These are phyloP conservation scores for Alligator sinensis DNA, from an alignment of 2,113 vertebrate genomes.

Conservation along the genomic window DNA sequence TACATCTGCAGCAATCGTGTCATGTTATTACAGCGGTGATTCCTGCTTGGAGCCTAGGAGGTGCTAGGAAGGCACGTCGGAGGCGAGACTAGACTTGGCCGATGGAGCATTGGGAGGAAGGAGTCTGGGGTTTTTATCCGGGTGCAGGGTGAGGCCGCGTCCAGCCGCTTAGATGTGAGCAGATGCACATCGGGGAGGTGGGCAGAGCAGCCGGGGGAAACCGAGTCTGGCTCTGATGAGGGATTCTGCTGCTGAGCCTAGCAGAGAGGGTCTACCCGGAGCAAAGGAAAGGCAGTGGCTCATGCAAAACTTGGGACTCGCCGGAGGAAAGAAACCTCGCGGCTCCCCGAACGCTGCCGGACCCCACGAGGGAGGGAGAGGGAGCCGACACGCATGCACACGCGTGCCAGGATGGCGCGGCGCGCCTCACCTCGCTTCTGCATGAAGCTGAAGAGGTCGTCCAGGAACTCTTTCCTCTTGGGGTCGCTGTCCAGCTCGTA, in stretches of 20 bases:
- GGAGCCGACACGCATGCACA: not conserved
- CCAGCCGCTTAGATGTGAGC: too few species aligned
- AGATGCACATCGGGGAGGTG: too few species aligned
- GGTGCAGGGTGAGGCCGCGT: too few species aligned
- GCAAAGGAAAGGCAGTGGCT: rapidly evolving
- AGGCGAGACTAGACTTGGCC: not conserved
- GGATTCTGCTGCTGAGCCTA: not conserved
- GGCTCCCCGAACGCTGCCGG: not conserved
- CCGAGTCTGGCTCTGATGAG: not conserved
- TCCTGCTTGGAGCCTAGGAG: too few species aligned
- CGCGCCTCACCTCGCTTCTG: constrained; percentile 92
- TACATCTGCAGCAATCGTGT: too few species aligned
- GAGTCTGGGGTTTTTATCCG: not conserved
- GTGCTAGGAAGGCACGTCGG: not conserved
- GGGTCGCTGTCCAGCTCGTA: constrained; percentile 96
- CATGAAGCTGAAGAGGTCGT: constrained; percentile 98
- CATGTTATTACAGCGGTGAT: not conserved
- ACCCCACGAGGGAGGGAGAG: not conserved
- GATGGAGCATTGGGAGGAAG: not conserved
- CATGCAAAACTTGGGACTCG: too few species aligned
- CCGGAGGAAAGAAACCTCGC: constrained; percentile 70
- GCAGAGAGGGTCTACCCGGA: not conserved
- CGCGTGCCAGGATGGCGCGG: too few species aligned
- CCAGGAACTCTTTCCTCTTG: constrained; percentile 96
- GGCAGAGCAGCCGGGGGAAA: not conserved